Evolutionary conservation across 2,888 invertebrate species (phyloP), one percentile per base, ranked within the genome.

Genomic region (Ophion costatus): DNA sequence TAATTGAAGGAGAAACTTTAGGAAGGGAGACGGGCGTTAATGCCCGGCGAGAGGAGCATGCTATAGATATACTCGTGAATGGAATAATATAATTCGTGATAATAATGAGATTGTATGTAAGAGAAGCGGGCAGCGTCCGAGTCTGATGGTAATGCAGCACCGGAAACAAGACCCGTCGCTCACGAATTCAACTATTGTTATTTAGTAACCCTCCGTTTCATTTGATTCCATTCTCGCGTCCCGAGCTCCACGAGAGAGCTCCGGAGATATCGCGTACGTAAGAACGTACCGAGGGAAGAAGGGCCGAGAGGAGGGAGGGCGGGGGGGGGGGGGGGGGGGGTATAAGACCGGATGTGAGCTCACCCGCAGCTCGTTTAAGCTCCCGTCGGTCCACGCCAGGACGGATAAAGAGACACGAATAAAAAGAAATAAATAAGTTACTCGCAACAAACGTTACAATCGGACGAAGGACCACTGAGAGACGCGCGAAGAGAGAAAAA

Each of bases 291-390:
- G 20, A 63, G 76, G 3, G 61, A 24, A 33, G 14, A 71, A 42
- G 67, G 71, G 24, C 29, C 24, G 56, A 56, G n/a, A 17, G 51
- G 29, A 0, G 56, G 29, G n/a, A 17, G 51, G 29, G 2, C 29
- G 29, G 56, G n/a, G 6, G 33, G n/a, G 20, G 4, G 64, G 59
- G 51, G 51, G n/a, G 69, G 45, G 67, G 29, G 33, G 76, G 57
- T 57, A 67, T 42, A 71, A 78, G 82, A 84, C 87, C 87, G 87
- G 87, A 88, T 73, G 85, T 85, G 86, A 88, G 88, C 80, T 93
- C 93, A 92, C 90, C 91, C 92, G 92, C 93, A 91, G 92, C 91
- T 92, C 92, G 92, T 91, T 92, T 92, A 92, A 91, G 91, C 90
- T 89, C 88, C 80, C 57, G 57, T 57, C 70, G 51, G 71, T 71